Evolutionary conservation across 2,888 invertebrate species (phyloP).

Genomic region (Ernsta delagoae): DNA sequence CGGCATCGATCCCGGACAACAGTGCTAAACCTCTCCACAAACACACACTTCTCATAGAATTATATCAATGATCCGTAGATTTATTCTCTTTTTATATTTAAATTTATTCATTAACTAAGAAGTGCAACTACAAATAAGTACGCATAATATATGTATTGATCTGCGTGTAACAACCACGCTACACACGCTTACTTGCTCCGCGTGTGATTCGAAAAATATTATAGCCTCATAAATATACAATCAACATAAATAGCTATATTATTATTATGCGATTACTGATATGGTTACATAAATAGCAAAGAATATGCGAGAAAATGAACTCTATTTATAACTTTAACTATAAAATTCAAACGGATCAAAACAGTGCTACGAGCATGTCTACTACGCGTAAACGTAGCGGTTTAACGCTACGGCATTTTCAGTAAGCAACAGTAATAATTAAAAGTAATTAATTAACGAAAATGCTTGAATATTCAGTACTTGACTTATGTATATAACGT

Average conservation of each 20-base stretch:
- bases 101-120: not conserved
- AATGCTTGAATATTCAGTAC: not conserved
- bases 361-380: not conserved
- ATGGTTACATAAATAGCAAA: not conserved
- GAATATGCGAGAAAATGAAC: not conserved
- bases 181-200: not conserved
- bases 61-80: conserved; percentile 19
- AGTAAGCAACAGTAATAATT: not conserved
- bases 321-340: too few species aligned
- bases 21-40: conserved; percentile 28
- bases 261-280: not conserved
- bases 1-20: too few species aligned
- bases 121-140: not conserved
- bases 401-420: not conserved
- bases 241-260: not conserved
- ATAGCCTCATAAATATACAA: not conserved
- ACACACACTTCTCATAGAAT: conserved; percentile 25
- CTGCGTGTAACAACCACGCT: not conserved
- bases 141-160: not conserved
- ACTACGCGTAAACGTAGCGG: not conserved
- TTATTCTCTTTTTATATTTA: not conserved
- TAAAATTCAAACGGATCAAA: not conserved
- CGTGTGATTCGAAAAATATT: not conserved
- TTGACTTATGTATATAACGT: conserved; percentile 45
- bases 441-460: not conserved